Conservation (phyloP, 2,113 vertebrate species). For the Platichthys flesus region DNA sequence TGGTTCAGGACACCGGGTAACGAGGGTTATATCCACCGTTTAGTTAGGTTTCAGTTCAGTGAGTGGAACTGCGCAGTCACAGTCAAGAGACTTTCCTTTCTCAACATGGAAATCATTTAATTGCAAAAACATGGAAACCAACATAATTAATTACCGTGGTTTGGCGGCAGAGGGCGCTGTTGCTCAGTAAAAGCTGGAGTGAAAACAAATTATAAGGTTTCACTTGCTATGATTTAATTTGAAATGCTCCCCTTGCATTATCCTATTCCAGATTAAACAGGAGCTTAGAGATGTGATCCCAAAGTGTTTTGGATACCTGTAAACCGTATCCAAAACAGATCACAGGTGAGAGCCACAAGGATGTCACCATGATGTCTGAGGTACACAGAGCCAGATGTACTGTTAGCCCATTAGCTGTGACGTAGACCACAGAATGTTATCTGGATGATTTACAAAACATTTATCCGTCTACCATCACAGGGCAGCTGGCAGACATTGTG, state of each 20-base stretch:
- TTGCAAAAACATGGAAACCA: too few relatives aligned
- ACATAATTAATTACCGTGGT: too few relatives aligned
- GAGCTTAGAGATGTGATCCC: background rate
- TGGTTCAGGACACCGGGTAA: too few relatives aligned
- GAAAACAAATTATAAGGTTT: background rate
- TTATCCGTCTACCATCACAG: constrained; percentile 5
- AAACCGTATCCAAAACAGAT: too few relatives aligned
- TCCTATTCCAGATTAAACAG: constrained; percentile 2
- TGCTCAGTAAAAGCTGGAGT: background rate
- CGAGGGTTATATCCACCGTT: too few relatives aligned
- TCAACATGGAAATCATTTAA: too few relatives aligned
- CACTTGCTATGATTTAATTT: background rate
- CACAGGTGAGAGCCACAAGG: background rate
- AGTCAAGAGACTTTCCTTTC: too few relatives aligned
- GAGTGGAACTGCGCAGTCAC: too few relatives aligned
- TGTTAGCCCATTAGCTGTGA: background rate
- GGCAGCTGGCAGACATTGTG: constrained; percentile 10
- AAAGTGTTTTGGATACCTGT: background rate
- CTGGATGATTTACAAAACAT: background rate
- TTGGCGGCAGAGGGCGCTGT: too few relatives aligned
- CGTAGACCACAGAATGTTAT: constrained; percentile 23
- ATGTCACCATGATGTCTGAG: background rate
- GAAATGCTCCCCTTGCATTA: background rate
- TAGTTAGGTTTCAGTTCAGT: too few relatives aligned
- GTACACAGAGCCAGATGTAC: background rate